Evolutionary conservation across 2,113 vertebrate species (phyloP), one percentile per base, ranked within the genome.

Genomic region (Myocastor coypus): DNA sequence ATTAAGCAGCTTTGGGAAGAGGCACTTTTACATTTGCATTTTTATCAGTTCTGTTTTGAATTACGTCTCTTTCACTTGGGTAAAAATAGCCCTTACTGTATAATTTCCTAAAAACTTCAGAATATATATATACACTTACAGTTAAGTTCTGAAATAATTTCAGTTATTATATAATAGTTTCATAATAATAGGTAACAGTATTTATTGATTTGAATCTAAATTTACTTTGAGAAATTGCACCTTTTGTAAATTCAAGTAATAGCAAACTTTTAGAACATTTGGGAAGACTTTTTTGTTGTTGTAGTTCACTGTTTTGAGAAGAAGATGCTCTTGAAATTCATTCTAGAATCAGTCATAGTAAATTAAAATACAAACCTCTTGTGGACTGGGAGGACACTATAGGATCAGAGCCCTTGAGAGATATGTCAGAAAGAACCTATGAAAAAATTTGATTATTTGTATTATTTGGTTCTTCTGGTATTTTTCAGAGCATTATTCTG

Each of bases 61-160:
- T 28, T 50, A 20, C 55, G 12, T 92, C 34, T 86, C 10, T 92
- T 85, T 91, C 12, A 85, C 5, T 46, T 92, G 55, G 16, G 1
- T 71, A 66, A 87, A 59, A 95, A 50, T 8, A 61, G 10, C 7
- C 68, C 3, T 46, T 50, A 83, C 61, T 84, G 1, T 71, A 6
- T 94, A 87, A 68, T 82, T 88, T 96, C 34, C 20, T 78, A 12
- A 94, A 77, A 73, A 32, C 19, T 59, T 84, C 28, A 24, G 34
- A 80, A 28, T 68, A 42, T 81, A 42, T 78, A 16, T 52, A 90
- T 0, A 40, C 34, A 40, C 34, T 59, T 71, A 61, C 22, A 12
- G 30, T 17, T 87, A 89, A 86, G 52, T 92, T 87, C 26, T 59
- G 28, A 4, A 84, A 9, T 73, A 28, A 95, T 77, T 96, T 96